These are phyloP conservation scores for Argyrosomus japonicus DNA, from an alignment of 2,113 vertebrate genomes.

Conservation along the genomic window DNA sequence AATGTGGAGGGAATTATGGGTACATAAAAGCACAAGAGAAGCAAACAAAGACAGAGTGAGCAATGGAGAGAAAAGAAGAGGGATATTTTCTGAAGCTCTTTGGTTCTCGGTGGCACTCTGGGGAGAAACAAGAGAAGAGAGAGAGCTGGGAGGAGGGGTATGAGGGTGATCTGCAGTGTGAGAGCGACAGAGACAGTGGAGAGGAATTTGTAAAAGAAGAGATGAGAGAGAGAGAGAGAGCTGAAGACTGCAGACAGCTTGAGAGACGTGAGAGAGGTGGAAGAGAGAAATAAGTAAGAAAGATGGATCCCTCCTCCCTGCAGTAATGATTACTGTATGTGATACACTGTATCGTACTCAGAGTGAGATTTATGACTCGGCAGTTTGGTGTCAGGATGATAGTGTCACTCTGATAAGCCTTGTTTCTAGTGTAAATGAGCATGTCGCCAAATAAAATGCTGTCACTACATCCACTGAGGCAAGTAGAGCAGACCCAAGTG, in stretches of 20 bases:
- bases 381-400: slow-evolving; percentile 38
- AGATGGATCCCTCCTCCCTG: slow-evolving; percentile 7
- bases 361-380: slow-evolving; percentile 26
- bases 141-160: slow-evolving; percentile 14
- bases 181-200: slow-evolving; percentile 24
- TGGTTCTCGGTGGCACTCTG: slow-evolving; percentile 16
- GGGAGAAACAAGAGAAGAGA: slow-evolving; percentile 32
- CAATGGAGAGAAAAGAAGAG: not conserved
- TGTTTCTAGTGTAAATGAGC: slow-evolving; percentile 38
- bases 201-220: slow-evolving; percentile 26
- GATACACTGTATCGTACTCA: slow-evolving; percentile 22
- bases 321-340: slow-evolving; percentile 24
- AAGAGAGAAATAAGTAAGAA: slow-evolving; percentile 33
- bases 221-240: slow-evolving; percentile 13
- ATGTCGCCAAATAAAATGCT: slow-evolving; percentile 24
- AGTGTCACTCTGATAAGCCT: slow-evolving; percentile 36
- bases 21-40: slow-evolving; percentile 26
- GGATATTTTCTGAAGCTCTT: slow-evolving; percentile 30
- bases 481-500: not conserved
- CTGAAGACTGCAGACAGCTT: slow-evolving; percentile 33
- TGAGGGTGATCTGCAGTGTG: slow-evolving; percentile 28
- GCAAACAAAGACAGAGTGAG: slow-evolving; percentile 31
- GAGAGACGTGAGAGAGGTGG: slow-evolving; percentile 15
- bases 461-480: slow-evolving; percentile 2
- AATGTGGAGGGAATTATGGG: slow-evolving; percentile 7